Conservation (phyloP, 1,140 invertebrate genomes). For the Thaumatotibia leucotreta region DNA sequence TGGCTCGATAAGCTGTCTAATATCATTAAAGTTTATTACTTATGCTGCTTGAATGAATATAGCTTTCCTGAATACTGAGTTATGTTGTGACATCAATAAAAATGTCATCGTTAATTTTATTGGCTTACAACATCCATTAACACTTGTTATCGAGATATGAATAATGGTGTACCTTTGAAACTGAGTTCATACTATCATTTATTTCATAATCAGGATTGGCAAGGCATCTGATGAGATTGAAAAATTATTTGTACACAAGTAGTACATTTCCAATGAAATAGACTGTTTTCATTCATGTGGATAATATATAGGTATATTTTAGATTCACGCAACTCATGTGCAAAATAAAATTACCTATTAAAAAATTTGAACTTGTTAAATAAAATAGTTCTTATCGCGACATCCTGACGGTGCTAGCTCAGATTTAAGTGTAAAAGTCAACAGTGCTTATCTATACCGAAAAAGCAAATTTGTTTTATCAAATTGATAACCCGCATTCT, state of each 20-base stretch:
- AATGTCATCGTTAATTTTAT: conserved; percentile 11
- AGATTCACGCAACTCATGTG: too few species aligned
- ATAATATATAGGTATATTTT: too few species aligned
- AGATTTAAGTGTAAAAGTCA: conserved; percentile 54
- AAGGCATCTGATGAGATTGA: background rate
- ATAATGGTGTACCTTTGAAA: background rate
- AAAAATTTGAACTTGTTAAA: conserved; percentile 41
- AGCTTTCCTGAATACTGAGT: conserved; percentile 11
- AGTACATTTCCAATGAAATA: background rate
- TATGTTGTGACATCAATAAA: conserved; percentile 11
- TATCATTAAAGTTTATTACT: conserved; percentile 11
- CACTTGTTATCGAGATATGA: conserved; percentile 8
- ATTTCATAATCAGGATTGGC: background rate
- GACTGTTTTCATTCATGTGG: too few species aligned
- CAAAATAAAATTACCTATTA: background rate
- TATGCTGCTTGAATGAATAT: conserved; percentile 7
- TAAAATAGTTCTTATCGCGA: conserved; percentile 49
- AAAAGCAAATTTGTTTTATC: conserved; percentile 46
- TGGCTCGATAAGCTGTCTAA: conserved; percentile 1
- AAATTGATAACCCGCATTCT: conserved; percentile 31
- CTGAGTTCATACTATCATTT: conserved; percentile 1
- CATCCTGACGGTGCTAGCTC: conserved; percentile 59
- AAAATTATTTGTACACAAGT: background rate
- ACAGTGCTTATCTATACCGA: conserved; percentile 53
- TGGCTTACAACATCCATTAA: background rate